Evolutionary conservation across 1,140 invertebrate genomes (phyloP).

Genomic region (Pararge aegeria): DNA sequence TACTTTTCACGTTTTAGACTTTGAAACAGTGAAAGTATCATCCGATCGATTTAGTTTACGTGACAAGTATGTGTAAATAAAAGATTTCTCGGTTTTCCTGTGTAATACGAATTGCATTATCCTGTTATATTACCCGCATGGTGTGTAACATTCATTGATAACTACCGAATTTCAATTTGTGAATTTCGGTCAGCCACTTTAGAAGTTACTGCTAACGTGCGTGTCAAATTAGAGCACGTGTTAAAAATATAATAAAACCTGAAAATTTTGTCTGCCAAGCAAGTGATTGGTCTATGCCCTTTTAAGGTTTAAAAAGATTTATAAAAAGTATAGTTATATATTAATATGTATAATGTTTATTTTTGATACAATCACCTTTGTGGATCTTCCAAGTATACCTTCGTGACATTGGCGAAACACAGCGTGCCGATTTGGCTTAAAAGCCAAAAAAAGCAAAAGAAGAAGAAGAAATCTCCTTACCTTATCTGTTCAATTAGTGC

Average conservation of each 20-base stretch:
- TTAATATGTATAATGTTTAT: no score
- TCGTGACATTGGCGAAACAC: no score
- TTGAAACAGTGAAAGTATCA: conserved; percentile 1
- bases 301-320: no score
- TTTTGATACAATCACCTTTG: no score
- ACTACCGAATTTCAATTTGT: neutral
- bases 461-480: no score
- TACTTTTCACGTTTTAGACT: neutral
- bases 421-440: no score
- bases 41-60: neutral
- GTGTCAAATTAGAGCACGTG: conserved; percentile 26
- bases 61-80: neutral
- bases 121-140: neutral
- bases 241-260: no score
- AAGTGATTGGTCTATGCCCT: no score
- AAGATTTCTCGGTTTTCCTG: neutral
- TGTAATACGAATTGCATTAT: neutral
- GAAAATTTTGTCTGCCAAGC: neutral
- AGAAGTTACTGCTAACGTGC: neutral
- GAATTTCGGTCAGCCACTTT: neutral
- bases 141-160: neutral
- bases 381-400: no score
- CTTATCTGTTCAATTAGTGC: no score
- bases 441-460: no score
- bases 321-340: no score